Base-by-base conservation (phyloP, 2,113 vertebrate species). In the Acrocephalus kingi region DNA sequence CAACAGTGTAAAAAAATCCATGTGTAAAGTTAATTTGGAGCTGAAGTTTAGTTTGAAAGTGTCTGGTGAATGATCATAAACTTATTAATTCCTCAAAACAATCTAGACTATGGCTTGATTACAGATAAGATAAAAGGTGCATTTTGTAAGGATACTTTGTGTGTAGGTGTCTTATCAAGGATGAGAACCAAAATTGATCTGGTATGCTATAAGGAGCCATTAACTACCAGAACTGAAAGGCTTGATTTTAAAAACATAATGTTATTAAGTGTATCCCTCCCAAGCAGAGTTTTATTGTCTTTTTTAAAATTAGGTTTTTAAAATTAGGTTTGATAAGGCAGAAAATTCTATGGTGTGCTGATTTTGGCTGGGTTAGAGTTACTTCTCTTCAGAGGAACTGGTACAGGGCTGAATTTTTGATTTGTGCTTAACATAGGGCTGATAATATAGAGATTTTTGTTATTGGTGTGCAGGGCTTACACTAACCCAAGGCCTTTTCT, bases 1-100 rank as follows among this genome's bases (percentile, higher is more conserved):
- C 4, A 74, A 16, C 52, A 66, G 27, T 59, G 24, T 23, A 85
- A 94, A 75, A 73, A 83, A 63, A 33, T 43, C 39, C 27, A 61
- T 63, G 28, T 69, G n/a, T 80, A 17, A 56, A 95, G 23, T 93
- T 96, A 94, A 94, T 94, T 89, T 96, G 75, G 63, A 76, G 33
- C 68, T 88, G 30, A 56, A 94, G 17, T 72, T 63, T 11, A 82
- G 7, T 94, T 94, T 94, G n/a, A 95, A 96, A 93, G 19, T 81
- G 14, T 91, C 95, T 91, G 41, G 35, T 87, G 80, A 95, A 93
- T 88, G 68, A 54, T 75, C 79, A 76, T 71, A 72, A 78, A 64
- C 18, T 30, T 67, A 79, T 46, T 56, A 13, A 76, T 95, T 94
- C 48, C 55, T 95, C 76, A 93, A 88, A 97, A 93, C 20, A 64